Conservation (phyloP, 1,140 invertebrate genomes). For the Brachionus sp. region DNA sequence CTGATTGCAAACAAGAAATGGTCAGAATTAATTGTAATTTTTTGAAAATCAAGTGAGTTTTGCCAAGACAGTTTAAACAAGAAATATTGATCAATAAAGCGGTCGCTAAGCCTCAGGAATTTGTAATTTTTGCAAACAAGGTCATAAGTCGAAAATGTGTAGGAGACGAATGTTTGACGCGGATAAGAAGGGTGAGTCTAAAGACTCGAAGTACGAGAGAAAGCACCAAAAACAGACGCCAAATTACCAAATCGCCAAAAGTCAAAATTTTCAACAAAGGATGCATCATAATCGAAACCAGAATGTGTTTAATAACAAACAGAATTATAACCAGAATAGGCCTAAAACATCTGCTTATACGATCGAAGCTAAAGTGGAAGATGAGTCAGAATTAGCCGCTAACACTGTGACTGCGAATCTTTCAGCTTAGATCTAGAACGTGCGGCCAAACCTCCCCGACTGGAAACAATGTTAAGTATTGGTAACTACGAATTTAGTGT, state of each 20-base stretch:
- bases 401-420: neutral
- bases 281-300: neutral
- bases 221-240: neutral
- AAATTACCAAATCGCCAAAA: slow-evolving; percentile 10
- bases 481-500: neutral
- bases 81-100: neutral
- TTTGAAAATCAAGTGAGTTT: slow-evolving; percentile 12
- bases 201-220: neutral
- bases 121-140: slow-evolving; percentile 16
- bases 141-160: neutral
- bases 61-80: neutral
- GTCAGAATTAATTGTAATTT: slow-evolving; percentile 3
- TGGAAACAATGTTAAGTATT: neutral
- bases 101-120: neutral
- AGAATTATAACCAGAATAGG: neutral
- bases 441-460: neutral
- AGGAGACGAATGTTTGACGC: neutral
- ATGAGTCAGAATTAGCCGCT: neutral
- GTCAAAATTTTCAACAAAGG: neutral
- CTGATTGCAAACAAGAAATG: neutral
- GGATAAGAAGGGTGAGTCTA: slow-evolving; percentile 7
- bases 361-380: neutral
- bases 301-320: neutral
- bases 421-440: neutral
- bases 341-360: neutral